Evolutionary conservation across 2,797 vertebrate species (phyloP).

Genomic region (Xenopus petersii): DNA sequence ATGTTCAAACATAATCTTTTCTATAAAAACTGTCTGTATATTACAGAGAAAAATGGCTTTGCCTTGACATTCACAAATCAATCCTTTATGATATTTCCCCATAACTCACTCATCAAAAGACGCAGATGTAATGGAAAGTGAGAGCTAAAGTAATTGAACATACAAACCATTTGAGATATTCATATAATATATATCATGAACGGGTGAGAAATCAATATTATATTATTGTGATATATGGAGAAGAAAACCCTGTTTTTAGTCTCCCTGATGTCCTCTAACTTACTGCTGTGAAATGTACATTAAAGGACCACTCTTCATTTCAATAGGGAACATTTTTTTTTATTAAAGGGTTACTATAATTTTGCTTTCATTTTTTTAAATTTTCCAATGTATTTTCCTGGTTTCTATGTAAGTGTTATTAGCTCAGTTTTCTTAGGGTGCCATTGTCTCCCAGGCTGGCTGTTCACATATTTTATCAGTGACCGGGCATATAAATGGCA

Average conservation of each 20-base stretch:
- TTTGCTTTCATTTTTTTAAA: no score
- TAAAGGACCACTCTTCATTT: no score
- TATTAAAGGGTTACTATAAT: no score
- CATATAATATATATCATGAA: conserved; percentile 33
- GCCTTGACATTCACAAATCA: conserved; percentile 28
- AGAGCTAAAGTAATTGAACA: conserved; percentile 39
- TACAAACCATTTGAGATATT: conserved; percentile 39
- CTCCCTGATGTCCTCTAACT: background rate
- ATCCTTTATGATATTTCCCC: conserved; percentile 34
- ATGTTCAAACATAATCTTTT: conserved; percentile 36
- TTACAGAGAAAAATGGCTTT: conserved; percentile 22
- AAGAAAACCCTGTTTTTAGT: conserved; percentile 8
- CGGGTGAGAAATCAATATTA: conserved; percentile 41
- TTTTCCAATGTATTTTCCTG: no score
- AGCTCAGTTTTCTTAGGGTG: no score
- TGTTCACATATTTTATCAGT: no score
- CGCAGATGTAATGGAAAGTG: conserved; percentile 13
- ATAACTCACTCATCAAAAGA: conserved; percentile 43
- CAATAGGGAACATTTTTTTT: no score
- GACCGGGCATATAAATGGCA: no score
- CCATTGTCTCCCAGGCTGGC: no score
- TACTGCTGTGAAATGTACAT: background rate
- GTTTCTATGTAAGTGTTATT: no score
- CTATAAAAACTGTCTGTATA: conserved; percentile 30
- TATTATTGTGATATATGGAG: conserved; percentile 44